These are phyloP conservation scores for Hoplostethus mediterraneus DNA, from an alignment of 2,797 vertebrate genomes.

Conservation along the genomic window DNA sequence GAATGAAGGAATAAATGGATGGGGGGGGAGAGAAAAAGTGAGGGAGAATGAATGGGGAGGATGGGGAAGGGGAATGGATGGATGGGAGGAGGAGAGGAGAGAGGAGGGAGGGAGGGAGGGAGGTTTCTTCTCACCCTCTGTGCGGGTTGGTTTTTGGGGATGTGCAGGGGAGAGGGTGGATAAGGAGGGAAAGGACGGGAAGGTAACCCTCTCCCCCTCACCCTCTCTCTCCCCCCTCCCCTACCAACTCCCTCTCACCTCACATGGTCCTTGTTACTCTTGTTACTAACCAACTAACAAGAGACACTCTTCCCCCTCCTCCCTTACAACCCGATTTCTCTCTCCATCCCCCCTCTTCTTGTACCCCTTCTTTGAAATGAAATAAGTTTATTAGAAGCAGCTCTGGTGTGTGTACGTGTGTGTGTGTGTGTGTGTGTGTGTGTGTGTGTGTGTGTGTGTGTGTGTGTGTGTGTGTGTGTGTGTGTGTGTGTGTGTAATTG, in stretches of 20 bases:
- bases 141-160: slow-evolving; percentile 29
- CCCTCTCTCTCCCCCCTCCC: slow-evolving; percentile 9
- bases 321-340: slow-evolving; percentile 34
- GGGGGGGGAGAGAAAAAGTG: slow-evolving; percentile 28
- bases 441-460: slow-evolving; percentile 42
- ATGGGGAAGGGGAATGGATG: neutral
- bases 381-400: slow-evolving; percentile 84
- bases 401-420: slow-evolving; percentile 16
- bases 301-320: slow-evolving; percentile 66
- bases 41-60: slow-evolving; percentile 47
- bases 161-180: slow-evolving; percentile 7
- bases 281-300: slow-evolving; percentile 83
- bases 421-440: slow-evolving; percentile 32
- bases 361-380: slow-evolving; percentile 72
- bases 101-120: neutral
- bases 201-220: neutral
- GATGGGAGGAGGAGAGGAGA: neutral
- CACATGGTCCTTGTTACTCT: slow-evolving; percentile 86
- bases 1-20: slow-evolving; percentile 34
- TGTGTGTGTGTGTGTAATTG: slow-evolving; percentile 67
- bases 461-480: slow-evolving; percentile 26
- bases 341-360: neutral
- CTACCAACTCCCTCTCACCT: slow-evolving; percentile 48
- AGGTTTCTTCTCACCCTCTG: neutral
- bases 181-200: slow-evolving; percentile 12